A percentile compares a stretch with the other conserved stretches of the same genome.
phyloP scores from a whole-genome alignment of 2,888 invertebrate species.

The Litoditis marina region DNA sequence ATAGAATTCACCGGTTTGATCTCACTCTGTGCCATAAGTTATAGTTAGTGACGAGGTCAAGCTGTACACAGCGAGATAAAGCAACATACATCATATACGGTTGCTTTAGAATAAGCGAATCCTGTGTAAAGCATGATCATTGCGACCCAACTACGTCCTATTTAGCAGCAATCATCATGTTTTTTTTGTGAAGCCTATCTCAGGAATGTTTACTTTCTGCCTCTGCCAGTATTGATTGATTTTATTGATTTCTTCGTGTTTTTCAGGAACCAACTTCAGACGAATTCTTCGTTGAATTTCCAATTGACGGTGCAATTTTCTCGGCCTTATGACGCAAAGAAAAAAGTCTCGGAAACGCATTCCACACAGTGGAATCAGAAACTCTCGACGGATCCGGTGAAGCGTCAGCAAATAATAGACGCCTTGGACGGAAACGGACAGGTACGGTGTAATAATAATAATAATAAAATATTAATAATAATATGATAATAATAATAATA shows the following conservation, averaged over 20 bases:
- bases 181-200: constrained; percentile 9
- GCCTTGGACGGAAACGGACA: constrained; percentile 18
- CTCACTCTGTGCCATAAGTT: too few species aligned
- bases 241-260: background rate
- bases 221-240: background rate
- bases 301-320: constrained; percentile 47
- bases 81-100: too few species aligned
- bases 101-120: too few species aligned
- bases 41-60: too few species aligned
- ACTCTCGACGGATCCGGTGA: constrained; percentile 11
- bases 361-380: constrained; percentile 29
- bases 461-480: too few species aligned
- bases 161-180: too few species aligned
- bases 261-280: constrained; percentile 29
- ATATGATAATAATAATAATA: too few species aligned
- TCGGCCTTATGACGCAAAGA: constrained; percentile 37
- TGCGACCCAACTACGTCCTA: too few species aligned
- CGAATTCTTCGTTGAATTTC: constrained; percentile 29
- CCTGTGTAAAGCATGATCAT: too few species aligned
- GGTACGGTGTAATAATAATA: too few species aligned
- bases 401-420: constrained; percentile 19
- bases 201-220: background rate
- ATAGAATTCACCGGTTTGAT: too few species aligned
- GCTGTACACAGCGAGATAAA: too few species aligned
- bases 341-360: constrained; percentile 45